Conservation (phyloP, 1,140 invertebrate genomes). For the Drosophila obscura region DNA sequence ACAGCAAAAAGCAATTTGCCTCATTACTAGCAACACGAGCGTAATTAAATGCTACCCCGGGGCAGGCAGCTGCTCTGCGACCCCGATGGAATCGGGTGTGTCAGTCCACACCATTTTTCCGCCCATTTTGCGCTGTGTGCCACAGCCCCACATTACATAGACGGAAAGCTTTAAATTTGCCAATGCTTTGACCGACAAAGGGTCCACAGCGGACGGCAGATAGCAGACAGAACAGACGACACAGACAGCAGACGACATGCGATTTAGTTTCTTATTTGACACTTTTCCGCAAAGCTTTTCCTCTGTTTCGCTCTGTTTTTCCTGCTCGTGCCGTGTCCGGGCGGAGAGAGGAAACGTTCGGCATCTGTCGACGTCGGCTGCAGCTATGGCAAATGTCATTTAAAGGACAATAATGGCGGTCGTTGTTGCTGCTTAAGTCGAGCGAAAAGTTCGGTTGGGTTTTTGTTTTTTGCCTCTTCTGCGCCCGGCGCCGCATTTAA, state of each 20-base stretch:
- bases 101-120: slow-evolving; percentile 42
- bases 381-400: slow-evolving; percentile 76
- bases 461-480: slow-evolving; percentile 3
- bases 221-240: slow-evolving; percentile 2
- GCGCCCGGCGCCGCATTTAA: slow-evolving; percentile 59
- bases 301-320: slow-evolving; percentile 30
- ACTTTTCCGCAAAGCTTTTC: slow-evolving; percentile 68
- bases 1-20: slow-evolving; percentile 81
- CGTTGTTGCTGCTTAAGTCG: slow-evolving; percentile 17
- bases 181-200: slow-evolving; percentile 42
- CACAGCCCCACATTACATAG: slow-evolving; percentile 10
- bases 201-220: slow-evolving; percentile 5
- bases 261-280: slow-evolving; percentile 83
- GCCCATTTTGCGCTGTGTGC: too few species aligned
- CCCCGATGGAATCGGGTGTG: slow-evolving; percentile 42
- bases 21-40: slow-evolving; percentile 78
- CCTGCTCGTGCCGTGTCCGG: slow-evolving; percentile 24
- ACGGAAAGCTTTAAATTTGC: slow-evolving; percentile 52
- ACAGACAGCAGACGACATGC: slow-evolving; percentile 61
- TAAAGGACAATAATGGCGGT: slow-evolving; percentile 77
- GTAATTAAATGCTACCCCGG: slow-evolving; percentile 74
- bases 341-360: slow-evolving; percentile 22
- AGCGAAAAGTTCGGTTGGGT: slow-evolving; percentile 37
- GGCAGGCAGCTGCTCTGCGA: slow-evolving; percentile 42
- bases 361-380: slow-evolving; percentile 58